A percentile compares a stretch with the other conserved stretches of the same genome.
Evolutionary conservation across 2,888 invertebrate species (phyloP).

Genomic region (Eupithecia tripunctaria): DNA sequence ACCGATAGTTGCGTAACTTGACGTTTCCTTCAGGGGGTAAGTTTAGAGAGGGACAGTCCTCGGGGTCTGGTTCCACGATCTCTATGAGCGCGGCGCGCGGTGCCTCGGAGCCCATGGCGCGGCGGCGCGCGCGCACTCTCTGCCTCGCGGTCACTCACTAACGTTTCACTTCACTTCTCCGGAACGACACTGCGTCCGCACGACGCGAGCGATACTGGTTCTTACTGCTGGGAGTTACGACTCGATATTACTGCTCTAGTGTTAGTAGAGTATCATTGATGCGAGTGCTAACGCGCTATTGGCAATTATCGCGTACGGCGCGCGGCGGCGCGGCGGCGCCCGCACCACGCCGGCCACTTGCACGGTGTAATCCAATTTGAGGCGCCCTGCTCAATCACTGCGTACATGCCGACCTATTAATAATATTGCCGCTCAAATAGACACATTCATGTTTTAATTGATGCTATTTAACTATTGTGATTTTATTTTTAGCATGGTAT

Average conservation of each 20-base stretch:
- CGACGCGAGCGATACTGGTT: background rate
- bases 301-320: constrained; percentile 17
- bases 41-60: constrained; percentile 56
- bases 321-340: constrained; percentile 27
- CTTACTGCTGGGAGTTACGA: background rate
- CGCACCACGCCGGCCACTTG: constrained; percentile 11
- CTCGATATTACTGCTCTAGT: background rate
- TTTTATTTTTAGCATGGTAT: background rate
- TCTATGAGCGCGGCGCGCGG: constrained; percentile 60
- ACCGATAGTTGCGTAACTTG: constrained; percentile 69
- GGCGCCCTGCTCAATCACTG: constrained; percentile 26
- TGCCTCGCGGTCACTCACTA: constrained; percentile 35
- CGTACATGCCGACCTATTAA: constrained; percentile 32
- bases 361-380: constrained; percentile 41
- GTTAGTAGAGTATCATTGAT: background rate
- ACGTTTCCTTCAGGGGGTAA: constrained; percentile 73
- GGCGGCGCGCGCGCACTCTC: constrained; percentile 54
- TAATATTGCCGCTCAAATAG: constrained; percentile 1
- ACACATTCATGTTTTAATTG: background rate
- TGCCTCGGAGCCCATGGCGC: constrained; percentile 41
- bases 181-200: background rate
- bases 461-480: background rate
- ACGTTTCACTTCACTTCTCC: constrained; percentile 9
- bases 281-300: background rate
- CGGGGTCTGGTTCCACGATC: constrained; percentile 66